A percentile compares a stretch with the other conserved stretches of the same genome.
phyloP scores from a whole-genome alignment of 2,888 invertebrate species.

The Tridacna gigas region DNA sequence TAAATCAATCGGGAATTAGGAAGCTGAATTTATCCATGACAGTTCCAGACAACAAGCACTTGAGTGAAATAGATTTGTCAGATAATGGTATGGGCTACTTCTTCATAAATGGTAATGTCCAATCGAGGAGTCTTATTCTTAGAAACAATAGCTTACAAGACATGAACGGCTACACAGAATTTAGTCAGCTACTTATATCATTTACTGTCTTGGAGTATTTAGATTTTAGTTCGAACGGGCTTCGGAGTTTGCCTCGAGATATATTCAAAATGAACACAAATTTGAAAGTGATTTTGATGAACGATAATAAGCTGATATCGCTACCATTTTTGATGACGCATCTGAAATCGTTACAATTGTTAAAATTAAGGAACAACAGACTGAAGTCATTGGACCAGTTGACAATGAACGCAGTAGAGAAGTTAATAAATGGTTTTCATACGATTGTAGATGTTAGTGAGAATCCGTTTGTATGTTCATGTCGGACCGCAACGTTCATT shows the following conservation, averaged over 20 bases:
- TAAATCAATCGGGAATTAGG: not conserved
- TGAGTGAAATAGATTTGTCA: constrained; percentile 2
- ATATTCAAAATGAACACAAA: not conserved
- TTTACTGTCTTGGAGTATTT: not conserved
- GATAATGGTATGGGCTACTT: not conserved
- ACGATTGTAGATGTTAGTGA: not conserved
- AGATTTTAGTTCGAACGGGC: not conserved
- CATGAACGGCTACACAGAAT: not conserved
- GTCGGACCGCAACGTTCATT: not conserved
- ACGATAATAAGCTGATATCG: not conserved
- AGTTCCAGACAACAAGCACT: not conserved
- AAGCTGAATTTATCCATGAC: not conserved
- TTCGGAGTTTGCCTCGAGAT: not conserved
- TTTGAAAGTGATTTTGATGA: not conserved
- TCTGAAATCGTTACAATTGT: not conserved
- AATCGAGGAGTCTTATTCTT: not conserved
- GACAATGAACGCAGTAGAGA: not conserved
- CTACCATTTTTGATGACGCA: not conserved
- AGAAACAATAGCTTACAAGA: not conserved
- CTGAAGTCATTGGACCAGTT: not conserved
- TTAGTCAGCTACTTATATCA: not conserved
- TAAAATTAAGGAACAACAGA: not conserved
- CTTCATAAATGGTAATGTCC: not conserved
- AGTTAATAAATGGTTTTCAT: too few relatives aligned
- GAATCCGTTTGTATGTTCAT: constrained; percentile 2